Base-by-base conservation (phyloP, 2,888 invertebrate species). In the Lordiphosa andalusiaca region DNA sequence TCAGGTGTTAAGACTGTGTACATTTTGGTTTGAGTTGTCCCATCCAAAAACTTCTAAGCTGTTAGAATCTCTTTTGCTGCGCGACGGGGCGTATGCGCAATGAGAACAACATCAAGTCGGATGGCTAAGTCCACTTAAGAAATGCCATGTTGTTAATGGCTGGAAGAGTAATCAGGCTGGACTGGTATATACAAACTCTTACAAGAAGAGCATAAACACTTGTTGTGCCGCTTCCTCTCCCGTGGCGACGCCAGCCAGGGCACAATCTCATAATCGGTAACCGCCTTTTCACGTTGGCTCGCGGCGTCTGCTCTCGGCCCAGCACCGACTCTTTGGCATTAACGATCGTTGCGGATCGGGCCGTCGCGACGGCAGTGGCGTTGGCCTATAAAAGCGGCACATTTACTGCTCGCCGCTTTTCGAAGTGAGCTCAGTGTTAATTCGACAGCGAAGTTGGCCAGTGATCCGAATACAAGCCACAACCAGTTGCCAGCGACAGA, bases 391-490 rank as follows among this genome's bases (percentile, higher is more conserved):
- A 87, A 86, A 87, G 75, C 73, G 49, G 71, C 67, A 64, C 77
- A 87, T 88, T 88, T 88, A 81, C 83, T 75, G 69, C 73, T 84
- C 58, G 76, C 73, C 78, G 80, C 76, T 87, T 87, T 88, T 85
- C 69, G 70, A 73, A 78, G 83, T 72, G 74, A 75, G 78, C 82
- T 88, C 88, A 88, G 89, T 88, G 85, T 87, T 83, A 73, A 76
- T 75, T 77, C 71, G 73, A 75, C 86, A 84, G 77, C 72, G 77
- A 66, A 82, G 82, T 85, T 82, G 87, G 74, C 76, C 75, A 78
- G 87, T 84, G 61, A 59, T 42, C 62, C 67, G 44, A 30, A 38
- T 50, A 36, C 37, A 46, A 39, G 50, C 38, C 42, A 21, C 42
- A 44, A 55, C 49, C 37, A 42, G 48, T 54, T 53, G 33, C 39